Conservation (phyloP, 2,797 vertebrate genomes). For the Anisognathus igniventris region DNA sequence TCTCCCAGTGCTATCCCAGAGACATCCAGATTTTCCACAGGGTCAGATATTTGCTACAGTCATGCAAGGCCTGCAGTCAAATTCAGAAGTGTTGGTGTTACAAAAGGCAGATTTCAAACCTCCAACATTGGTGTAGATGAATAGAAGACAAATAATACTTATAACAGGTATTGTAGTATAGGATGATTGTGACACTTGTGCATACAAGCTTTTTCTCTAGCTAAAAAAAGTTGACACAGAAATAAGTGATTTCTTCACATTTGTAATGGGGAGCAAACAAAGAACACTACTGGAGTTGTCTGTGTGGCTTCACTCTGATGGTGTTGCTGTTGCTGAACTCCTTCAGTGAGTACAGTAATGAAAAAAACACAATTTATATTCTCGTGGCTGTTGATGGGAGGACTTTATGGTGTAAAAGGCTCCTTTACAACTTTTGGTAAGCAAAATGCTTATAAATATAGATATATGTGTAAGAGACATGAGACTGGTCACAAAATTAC, state of each 20-base stretch:
- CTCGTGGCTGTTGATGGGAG: accelerated
- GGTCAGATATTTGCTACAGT: background rate
- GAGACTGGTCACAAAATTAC: background rate
- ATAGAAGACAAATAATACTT: background rate
- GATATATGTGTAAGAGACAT: accelerated
- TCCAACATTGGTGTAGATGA: background rate
- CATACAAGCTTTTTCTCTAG: background rate
- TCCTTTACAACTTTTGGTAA: background rate
- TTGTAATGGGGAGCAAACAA: background rate
- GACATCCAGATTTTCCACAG: background rate
- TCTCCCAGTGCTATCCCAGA: background rate
- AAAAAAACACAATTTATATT: background rate
- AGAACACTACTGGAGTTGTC: background rate
- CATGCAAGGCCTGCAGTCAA: accelerated
- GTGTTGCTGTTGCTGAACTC: background rate
- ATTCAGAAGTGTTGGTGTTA: background rate
- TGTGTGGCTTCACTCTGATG: background rate
- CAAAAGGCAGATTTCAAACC: background rate
- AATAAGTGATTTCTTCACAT: background rate
- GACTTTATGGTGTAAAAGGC: background rate
- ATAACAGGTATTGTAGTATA: accelerated
- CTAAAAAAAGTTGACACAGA: background rate
- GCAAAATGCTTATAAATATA: background rate
- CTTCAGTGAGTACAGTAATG: background rate
- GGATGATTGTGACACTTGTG: background rate